These are phyloP conservation scores for Tokudaia tokunoshimensis DNA, from an alignment of 2,797 vertebrate genomes.

Conservation along the genomic window DNA sequence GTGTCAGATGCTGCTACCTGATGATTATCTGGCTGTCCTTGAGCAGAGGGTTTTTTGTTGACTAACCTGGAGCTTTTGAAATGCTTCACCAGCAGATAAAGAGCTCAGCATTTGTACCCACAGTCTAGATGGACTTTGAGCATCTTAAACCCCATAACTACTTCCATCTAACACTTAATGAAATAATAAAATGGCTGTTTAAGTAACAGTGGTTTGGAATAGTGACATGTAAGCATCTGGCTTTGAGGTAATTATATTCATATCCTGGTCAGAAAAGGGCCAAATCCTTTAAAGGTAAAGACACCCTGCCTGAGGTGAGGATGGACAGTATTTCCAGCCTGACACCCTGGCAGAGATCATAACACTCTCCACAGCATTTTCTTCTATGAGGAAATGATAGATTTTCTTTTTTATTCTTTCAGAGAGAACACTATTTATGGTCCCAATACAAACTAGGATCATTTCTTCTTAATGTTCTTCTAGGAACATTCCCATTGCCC, in stretches of 20 bases:
- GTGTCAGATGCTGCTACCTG: background rate
- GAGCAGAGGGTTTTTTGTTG: slow-evolving; percentile 17
- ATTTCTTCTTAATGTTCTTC: background rate
- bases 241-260: background rate
- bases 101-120: background rate
- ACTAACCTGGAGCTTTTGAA: slow-evolving; percentile 50
- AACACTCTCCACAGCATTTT: background rate
- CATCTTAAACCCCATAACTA: background rate
- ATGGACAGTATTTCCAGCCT: slow-evolving; percentile 40
- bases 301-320: background rate
- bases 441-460: background rate
- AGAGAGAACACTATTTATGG: slow-evolving; percentile 27
- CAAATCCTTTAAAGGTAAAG: slow-evolving; percentile 23
- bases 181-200: background rate
- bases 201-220: background rate
- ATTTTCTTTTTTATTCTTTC: slow-evolving; percentile 13
- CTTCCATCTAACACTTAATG: slow-evolving; percentile 13
- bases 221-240: background rate
- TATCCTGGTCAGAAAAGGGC: background rate
- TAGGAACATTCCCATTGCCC: slow-evolving; percentile 31
- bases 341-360: background rate
- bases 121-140: background rate
- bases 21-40: background rate
- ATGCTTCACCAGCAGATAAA: background rate
- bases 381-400: slow-evolving; percentile 11